Evolutionary conservation across 1,140 invertebrate species (phyloP).

Genomic region (Rhyzopertha dominica): DNA sequence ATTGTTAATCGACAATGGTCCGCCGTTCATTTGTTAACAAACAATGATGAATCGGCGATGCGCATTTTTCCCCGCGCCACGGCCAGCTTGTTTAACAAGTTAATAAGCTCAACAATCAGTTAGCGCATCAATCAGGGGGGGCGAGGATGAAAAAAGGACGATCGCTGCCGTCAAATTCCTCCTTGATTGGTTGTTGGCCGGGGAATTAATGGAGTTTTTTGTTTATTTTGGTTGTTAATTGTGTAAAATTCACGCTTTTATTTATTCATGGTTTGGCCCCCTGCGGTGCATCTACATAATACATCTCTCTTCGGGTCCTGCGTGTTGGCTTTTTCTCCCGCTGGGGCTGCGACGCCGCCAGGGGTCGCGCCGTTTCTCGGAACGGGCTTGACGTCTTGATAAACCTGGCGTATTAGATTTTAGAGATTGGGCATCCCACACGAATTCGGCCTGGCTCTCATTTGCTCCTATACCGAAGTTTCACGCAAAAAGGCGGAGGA

Average conservation of each 20-base stretch:
- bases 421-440: no score
- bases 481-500: no score
- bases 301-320: constrained; percentile 39
- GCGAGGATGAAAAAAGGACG: constrained; percentile 3
- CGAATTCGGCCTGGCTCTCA: no score
- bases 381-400: no score
- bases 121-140: constrained; percentile 39
- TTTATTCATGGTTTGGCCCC: constrained; percentile 45
- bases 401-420: no score
- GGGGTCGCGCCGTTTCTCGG: no score
- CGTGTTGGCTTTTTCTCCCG: no score
- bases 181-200: constrained; percentile 42
- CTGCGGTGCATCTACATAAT: constrained; percentile 38
- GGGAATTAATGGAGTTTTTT: constrained; percentile 45
- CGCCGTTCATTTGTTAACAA: constrained; percentile 29
- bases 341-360: no score
- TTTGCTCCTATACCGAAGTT: no score
- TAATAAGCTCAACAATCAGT: constrained; percentile 44
- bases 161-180: constrained; percentile 37
- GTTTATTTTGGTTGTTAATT: constrained; percentile 46
- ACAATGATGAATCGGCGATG: constrained; percentile 33
- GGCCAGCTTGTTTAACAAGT: constrained; percentile 41
- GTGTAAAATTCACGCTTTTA: constrained; percentile 47
- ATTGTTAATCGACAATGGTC: constrained; percentile 32
- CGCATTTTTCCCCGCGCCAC: constrained; percentile 16